Evolutionary conservation across 1,140 invertebrate species (phyloP).

Genomic region (Drosophila eugracilis): DNA sequence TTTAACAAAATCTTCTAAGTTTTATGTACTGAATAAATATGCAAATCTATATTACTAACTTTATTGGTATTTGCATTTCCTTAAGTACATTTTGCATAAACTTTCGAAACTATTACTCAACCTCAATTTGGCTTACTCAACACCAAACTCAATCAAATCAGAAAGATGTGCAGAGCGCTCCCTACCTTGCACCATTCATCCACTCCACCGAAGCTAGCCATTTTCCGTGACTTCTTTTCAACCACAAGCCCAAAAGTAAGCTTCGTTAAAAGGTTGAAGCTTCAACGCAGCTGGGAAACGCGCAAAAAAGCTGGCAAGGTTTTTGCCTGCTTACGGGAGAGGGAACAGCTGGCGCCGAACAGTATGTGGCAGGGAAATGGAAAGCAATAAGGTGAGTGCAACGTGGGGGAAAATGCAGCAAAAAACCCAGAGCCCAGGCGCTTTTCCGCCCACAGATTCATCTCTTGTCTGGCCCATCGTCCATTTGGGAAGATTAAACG

Average conservation of each 20-base stretch:
- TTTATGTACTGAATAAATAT: too few relatives aligned
- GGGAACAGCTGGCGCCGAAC: conserved; percentile 8
- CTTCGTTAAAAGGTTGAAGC: conserved; percentile 5
- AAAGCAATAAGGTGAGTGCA: conserved; percentile 25
- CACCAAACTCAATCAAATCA: not conserved
- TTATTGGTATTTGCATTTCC: too few relatives aligned
- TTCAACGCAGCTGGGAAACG: not conserved
- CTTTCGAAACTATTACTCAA: not conserved
- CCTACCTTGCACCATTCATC: too few relatives aligned
- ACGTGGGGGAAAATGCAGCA: not conserved
- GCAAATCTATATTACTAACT: too few relatives aligned
- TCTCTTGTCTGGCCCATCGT: conserved; percentile 1
- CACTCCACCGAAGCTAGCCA: not conserved
- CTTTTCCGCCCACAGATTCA: not conserved
- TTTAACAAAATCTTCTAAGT: too few relatives aligned
- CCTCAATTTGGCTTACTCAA: not conserved
- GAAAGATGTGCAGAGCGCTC: not conserved
- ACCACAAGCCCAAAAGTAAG: conserved; percentile 39
- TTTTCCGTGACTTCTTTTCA: not conserved
- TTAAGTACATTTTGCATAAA: too few relatives aligned
- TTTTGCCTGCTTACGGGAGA: not conserved
- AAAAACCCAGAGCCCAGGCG: not conserved
- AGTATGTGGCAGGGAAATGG: conserved; percentile 18
- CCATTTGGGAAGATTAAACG: conserved; percentile 18
- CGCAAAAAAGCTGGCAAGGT: conserved; percentile 43